These are phyloP conservation scores for Phymatocera aterrima DNA, from an alignment of 2,888 invertebrate species.

Conservation along the genomic window DNA sequence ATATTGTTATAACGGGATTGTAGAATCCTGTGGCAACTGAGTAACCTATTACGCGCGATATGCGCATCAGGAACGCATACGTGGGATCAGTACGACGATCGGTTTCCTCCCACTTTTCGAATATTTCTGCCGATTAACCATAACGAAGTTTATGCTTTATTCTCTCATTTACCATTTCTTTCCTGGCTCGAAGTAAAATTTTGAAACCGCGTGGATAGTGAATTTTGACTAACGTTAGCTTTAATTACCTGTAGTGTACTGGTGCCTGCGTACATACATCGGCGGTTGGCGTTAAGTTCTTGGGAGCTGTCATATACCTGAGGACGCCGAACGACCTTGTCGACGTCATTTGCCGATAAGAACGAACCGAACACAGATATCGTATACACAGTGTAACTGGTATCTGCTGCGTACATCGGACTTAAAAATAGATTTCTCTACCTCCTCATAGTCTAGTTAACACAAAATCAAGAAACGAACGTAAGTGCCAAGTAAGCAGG, in stretches of 20 bases:
- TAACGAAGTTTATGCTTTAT: no score
- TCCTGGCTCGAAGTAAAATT: no score
- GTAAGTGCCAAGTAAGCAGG: no score
- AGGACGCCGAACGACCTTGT: constrained; percentile 63
- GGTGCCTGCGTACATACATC: no score
- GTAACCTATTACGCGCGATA: not conserved
- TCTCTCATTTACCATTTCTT: no score
- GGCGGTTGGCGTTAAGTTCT: not conserved
- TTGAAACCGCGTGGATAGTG: no score
- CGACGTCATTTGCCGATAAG: constrained; percentile 59
- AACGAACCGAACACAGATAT: constrained; percentile 16
- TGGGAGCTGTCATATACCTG: constrained; percentile 26
- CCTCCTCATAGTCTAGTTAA: no score
- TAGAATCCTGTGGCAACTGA: not conserved
- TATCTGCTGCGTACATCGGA: constrained; percentile 3
- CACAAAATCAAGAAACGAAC: not conserved
- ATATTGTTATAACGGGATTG: not conserved
- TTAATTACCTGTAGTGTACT: no score
- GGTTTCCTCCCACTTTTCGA: not conserved
- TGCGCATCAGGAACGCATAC: not conserved
- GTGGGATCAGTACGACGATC: not conserved
- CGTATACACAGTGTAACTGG: not conserved
- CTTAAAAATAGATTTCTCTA: constrained; percentile 17
- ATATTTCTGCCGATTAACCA: no score
- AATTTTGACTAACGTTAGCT: not conserved